Percentiles rank a stretch among this genome's conserved stretches.
These are phyloP conservation scores for Bombus soroeensis DNA, from an alignment of 1,140 invertebrate genomes.

Conservation along the genomic window DNA sequence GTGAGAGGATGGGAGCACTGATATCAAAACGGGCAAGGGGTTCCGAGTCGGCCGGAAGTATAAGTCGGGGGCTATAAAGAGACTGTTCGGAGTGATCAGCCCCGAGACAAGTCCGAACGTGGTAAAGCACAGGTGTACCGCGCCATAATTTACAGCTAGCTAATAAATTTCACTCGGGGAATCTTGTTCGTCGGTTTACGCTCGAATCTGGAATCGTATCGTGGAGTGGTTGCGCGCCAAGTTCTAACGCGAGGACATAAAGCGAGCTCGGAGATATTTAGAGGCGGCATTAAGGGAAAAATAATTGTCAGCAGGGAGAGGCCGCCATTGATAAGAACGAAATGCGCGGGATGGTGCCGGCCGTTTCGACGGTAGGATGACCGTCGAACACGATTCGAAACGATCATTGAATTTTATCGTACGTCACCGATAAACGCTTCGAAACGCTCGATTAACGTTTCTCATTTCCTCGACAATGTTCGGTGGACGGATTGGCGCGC, in stretches of 20 bases:
- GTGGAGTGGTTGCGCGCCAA: constrained; percentile 9
- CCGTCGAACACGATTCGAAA: not conserved
- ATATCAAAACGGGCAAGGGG: constrained; percentile 26
- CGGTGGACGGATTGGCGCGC: not conserved
- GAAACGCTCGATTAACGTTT: constrained; percentile 24
- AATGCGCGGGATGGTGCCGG: not conserved
- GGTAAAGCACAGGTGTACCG: constrained; percentile 70
- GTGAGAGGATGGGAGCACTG: constrained; percentile 30
- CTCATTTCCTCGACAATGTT: constrained; percentile 35
- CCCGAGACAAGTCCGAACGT: constrained; percentile 49
- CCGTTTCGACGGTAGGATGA: not conserved
- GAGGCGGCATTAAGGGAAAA: constrained; percentile 45
- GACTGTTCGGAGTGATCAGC: constrained; percentile 35
- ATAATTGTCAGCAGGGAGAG: constrained; percentile 23
- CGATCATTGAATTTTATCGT: constrained; percentile 11
- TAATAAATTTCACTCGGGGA: constrained; percentile 78
- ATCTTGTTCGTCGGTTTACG: constrained; percentile 69
- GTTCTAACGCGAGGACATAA: constrained; percentile 40
- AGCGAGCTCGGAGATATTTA: constrained; percentile 42
- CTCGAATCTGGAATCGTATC: constrained; percentile 55
- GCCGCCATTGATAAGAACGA: constrained; percentile 39
- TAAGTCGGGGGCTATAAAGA: constrained; percentile 35
- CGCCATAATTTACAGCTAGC: constrained; percentile 75
- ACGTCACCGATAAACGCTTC: not conserved
- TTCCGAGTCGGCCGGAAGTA: constrained; percentile 48